Base-by-base conservation (phyloP, 2,113 vertebrate species). In the Gymnogyps californianus region DNA sequence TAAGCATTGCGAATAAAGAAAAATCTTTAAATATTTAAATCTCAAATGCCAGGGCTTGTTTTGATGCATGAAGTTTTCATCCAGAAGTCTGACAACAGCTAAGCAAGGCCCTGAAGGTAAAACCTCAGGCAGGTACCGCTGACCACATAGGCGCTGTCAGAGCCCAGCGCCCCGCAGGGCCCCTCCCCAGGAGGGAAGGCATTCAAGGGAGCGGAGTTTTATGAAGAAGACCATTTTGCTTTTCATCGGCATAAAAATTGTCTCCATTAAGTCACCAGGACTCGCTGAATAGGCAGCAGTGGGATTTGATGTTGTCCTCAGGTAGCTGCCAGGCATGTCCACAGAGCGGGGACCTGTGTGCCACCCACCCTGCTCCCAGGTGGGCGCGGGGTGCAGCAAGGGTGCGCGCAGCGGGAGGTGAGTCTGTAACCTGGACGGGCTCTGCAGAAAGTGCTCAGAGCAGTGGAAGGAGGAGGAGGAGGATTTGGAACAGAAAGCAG, bases 181-280 rank as follows among this genome's bases (percentile, higher is more conserved):
- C 25, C 22, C 17, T n/a, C 16, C 22, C 58, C 38, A n/a, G 17
- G 51, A 17, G 3, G 2, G 29, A 16, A 69, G 15, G 13, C 8
- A 22, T 18, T 44, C 34, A 24, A 40, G 21, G 44, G 54, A 64
- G 10, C 0, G 0, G 2, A 2, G 3, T 44, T 65, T 87, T 29
- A 66, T 21, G 9, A 13, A 49, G 52, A 66, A 71, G 21, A n/a
- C 3, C 4, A 31, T 10, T 54, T 49, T 66, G 12, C 13, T 49
- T 87, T 58, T 66, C 20, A 75, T 2, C 24, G 22, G 20, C 29
- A n/a, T 34, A 24, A 78, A 70, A 87, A 36, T 22, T 25, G 6
- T 12, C 44, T 31, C 55, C 44, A 14, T 17, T 16, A 65, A 55
- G 51, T 26, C 51, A 76, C 3, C 57, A 38, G 67, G 51, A 8